Conservation (phyloP, 2,888 invertebrate genomes). For the Papilio demoleus region DNA sequence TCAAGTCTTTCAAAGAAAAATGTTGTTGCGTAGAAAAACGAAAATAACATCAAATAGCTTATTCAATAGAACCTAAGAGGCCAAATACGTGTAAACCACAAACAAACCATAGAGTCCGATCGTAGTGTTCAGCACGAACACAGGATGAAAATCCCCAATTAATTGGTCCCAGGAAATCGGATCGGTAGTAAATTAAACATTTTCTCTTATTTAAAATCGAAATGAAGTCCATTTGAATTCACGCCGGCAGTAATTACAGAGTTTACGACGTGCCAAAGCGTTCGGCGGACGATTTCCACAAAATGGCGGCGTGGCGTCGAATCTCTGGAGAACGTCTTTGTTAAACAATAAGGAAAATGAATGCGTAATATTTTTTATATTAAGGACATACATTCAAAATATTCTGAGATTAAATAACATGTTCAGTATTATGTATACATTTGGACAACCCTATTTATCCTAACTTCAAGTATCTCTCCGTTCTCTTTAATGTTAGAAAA, state of each 20-base stretch:
- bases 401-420: too few species aligned
- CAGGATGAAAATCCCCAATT: conserved; percentile 74
- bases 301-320: conserved; percentile 57
- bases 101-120: conserved; percentile 42
- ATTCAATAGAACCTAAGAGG: conserved; percentile 41
- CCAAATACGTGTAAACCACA: conserved; percentile 44
- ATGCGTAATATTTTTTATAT: too few species aligned
- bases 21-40: neutral
- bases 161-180: conserved; percentile 72
- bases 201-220: conserved; percentile 82
- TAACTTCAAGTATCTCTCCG: neutral
- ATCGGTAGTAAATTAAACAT: conserved; percentile 80
- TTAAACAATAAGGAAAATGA: conserved; percentile 36
- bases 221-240: conserved; percentile 82
- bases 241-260: conserved; percentile 78
- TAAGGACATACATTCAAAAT: too few species aligned
- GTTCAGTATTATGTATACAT: neutral
- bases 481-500: neutral
- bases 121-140: conserved; percentile 20
- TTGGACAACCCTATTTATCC: conserved; percentile 16
- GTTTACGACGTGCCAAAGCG: conserved; percentile 80
- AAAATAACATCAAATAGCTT: conserved; percentile 8
- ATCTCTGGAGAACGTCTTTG: conserved; percentile 54
- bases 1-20: too few species aligned
- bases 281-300: conserved; percentile 65